Base-by-base conservation (phyloP, 2,888 invertebrate genomes). In the Thereva nobilitata region DNA sequence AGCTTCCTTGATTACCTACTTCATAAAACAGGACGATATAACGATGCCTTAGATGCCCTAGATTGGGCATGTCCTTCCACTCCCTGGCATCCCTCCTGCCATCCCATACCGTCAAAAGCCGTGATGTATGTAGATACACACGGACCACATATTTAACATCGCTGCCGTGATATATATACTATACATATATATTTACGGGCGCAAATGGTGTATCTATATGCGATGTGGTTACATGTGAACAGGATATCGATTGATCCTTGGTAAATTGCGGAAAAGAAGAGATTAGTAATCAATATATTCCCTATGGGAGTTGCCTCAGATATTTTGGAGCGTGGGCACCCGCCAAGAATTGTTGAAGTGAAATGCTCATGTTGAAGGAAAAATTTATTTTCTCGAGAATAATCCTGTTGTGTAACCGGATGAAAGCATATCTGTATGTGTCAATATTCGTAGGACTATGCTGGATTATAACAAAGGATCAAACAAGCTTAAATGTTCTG, bases 191-290 rank as follows among this genome's bases (percentile, higher is more conserved):
- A 5, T 23, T 6, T 12, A 35, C 9, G 34, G 44, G n/a, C n/a
- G 42, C 34, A 23, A 42, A 41, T 9, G 10, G 12, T 55, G 23
- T 12, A 7, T 34, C 42, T 9, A 44, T 44, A 56, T 44, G 44
- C 10, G 8, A 9, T 38, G 34, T 23, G 56, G 44, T 56, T 56
- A 56, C 38, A 56, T 56, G 23, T 23, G 44, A 56, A 38, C 41
- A 38, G 56, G 56, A 56, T 56, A 56, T 56, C 38, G 56, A 56
- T 56, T 56, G 56, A 56, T 56, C 56, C 56, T 35, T 44, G 8
- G 34, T 12, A 56, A 56, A 44, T 56, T 42, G 7, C n/a, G 42
- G 41, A 56, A 42, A 55, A 42, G 23, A 56, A 35, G 56, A 56
- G 56, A 56, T 56, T 56, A 56, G 56, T 56, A 56, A 23, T 23